These are phyloP conservation scores for Lysandra coridon DNA, from an alignment of 2,888 invertebrate genomes.

Conservation along the genomic window DNA sequence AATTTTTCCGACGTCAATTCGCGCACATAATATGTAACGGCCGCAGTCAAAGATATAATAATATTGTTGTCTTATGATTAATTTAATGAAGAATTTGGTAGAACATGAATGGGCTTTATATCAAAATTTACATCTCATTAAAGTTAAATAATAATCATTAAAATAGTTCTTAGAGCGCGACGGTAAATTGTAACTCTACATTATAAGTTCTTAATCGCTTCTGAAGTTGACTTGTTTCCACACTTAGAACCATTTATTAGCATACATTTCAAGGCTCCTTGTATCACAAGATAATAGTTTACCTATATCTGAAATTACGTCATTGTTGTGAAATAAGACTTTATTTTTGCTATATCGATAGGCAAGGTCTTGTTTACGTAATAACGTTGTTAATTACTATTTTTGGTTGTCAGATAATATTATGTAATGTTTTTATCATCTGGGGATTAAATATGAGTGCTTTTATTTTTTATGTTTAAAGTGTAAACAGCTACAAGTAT, in stretches of 20 bases:
- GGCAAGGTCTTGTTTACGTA: not conserved
- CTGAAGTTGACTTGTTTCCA: not conserved
- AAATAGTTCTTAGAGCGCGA: not conserved
- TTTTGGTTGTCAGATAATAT: not conserved
- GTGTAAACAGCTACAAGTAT: not conserved
- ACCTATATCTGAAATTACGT: constrained; percentile 27
- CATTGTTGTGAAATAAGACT: not conserved
- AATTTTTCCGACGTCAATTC: not conserved
- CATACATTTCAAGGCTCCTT: constrained; percentile 22
- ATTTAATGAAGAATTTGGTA: too few relatives aligned
- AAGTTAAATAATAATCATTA: too few relatives aligned
- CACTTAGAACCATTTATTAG: constrained; percentile 27
- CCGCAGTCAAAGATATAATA: too few relatives aligned
- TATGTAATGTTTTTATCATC: not conserved
- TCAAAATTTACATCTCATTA: too few relatives aligned
- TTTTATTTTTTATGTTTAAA: not conserved
- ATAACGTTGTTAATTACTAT: not conserved
- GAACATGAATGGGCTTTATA: too few relatives aligned
- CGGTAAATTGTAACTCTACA: not conserved
- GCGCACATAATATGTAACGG: not conserved
- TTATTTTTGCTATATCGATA: constrained; percentile 10
- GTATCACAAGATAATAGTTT: constrained; percentile 20
- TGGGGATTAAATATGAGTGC: not conserved
- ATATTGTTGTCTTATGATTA: too few relatives aligned
- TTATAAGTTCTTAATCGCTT: not conserved